phyloP scores from a whole-genome alignment of 2,797 vertebrate species.

The Ispidina picta region DNA sequence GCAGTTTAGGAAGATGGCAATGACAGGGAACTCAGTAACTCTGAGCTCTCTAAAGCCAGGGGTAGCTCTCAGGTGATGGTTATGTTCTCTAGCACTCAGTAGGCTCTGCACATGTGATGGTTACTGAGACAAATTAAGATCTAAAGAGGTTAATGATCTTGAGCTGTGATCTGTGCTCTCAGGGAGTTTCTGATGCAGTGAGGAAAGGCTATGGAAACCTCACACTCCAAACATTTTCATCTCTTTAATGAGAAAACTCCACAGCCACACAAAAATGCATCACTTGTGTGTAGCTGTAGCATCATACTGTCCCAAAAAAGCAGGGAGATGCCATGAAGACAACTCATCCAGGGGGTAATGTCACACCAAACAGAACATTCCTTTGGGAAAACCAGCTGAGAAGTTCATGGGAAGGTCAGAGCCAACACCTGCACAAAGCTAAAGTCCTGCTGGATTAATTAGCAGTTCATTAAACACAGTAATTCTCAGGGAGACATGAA shows the following conservation, averaged over 20 bases:
- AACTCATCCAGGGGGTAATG: background rate
- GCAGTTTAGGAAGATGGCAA: background rate
- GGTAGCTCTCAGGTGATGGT: background rate
- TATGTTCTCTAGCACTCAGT: no score
- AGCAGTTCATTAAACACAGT: background rate
- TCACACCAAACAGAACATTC: background rate
- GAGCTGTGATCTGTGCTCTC: fast-evolving
- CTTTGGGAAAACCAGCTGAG: background rate
- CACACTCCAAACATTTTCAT: background rate
- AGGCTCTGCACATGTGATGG: background rate
- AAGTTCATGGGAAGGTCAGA: background rate
- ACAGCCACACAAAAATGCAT: fast-evolving
- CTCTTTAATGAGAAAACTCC: background rate
- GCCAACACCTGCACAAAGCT: background rate
- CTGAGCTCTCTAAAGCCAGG: background rate
- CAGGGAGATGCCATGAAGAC: background rate
- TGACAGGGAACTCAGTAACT: background rate
- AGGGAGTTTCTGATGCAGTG: background rate
- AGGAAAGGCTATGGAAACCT: background rate
- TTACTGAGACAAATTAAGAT: background rate
- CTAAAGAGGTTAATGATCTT: no score
- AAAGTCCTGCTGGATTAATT: background rate
- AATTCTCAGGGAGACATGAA: background rate
- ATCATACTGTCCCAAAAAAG: background rate
- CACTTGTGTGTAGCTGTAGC: background rate